Conservation (phyloP, 2,113 vertebrate genomes). For the Micromys minutus region DNA sequence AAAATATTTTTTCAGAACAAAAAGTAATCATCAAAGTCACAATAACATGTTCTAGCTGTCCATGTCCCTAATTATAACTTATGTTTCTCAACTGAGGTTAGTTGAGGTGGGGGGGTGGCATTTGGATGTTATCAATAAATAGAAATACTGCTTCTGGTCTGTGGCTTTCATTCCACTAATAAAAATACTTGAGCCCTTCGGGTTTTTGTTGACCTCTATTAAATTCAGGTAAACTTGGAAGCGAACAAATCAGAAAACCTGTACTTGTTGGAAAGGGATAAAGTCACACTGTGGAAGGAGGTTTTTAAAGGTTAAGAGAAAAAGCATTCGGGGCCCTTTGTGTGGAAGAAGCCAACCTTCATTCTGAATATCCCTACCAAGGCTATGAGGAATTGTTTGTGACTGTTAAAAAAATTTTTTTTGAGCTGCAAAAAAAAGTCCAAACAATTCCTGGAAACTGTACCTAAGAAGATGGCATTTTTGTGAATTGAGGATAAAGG, state of each 20-base stretch:
- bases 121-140: constrained; percentile 45
- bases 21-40: neutral
- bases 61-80: constrained; percentile 1
- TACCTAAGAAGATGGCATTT: constrained; percentile 73
- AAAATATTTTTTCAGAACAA: constrained; percentile 11
- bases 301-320: constrained; percentile 53
- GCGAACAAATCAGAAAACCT: constrained; percentile 65
- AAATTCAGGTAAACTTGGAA: constrained; percentile 73
- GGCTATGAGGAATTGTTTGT: constrained; percentile 51
- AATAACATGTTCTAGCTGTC: neutral
- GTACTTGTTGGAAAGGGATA: constrained; percentile 36
- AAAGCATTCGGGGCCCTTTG: constrained; percentile 6
- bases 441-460: constrained; percentile 74
- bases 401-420: constrained; percentile 41
- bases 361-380: neutral
- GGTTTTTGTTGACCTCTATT: constrained; percentile 67
- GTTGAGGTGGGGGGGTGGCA: neutral
- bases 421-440: constrained; percentile 38
- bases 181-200: constrained; percentile 65
- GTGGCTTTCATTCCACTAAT: constrained; percentile 64
- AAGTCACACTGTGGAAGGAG: constrained; percentile 40
- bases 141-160: constrained; percentile 23
- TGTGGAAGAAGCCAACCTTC: constrained; percentile 23
- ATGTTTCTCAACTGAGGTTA: neutral
- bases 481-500: constrained; percentile 72